phyloP scores from a whole-genome alignment of 2,797 vertebrate species.

The Acanthornis magna region DNA sequence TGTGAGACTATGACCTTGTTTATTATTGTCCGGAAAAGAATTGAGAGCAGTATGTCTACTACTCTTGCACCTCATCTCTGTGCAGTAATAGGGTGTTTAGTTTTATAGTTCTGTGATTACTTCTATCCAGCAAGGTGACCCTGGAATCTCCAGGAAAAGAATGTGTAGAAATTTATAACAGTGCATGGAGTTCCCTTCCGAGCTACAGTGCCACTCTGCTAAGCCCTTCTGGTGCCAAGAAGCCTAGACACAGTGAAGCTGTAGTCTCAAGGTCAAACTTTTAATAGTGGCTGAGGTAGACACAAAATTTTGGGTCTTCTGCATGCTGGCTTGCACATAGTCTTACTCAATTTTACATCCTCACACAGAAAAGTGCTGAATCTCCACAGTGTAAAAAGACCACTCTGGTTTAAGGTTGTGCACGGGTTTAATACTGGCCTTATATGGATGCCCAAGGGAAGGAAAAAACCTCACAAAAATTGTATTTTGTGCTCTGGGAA shows the following conservation, averaged over 20 bases:
- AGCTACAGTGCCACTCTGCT: neutral
- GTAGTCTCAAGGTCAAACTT: neutral
- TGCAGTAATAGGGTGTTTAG: neutral
- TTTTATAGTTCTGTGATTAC: neutral
- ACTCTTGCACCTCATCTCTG: neutral
- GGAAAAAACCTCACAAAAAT: rapidly evolving
- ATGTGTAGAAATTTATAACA: neutral
- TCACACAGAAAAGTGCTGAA: neutral
- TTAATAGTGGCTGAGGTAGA: neutral
- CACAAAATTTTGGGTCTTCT: neutral
- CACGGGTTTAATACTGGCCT: neutral
- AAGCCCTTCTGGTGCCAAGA: neutral
- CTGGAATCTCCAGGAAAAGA: neutral
- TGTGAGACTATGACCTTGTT: neutral
- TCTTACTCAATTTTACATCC: neutral
- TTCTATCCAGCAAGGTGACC: neutral
- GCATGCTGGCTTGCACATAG: neutral
- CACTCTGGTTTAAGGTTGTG: neutral
- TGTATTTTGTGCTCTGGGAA: neutral
- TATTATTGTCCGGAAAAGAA: neutral
- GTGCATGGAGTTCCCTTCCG: neutral
- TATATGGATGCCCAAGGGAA: neutral
- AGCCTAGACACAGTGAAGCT: neutral
- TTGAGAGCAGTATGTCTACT: neutral
- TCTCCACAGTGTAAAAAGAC: neutral